Evolutionary conservation across 2,113 vertebrate species (phyloP), one percentile per base, ranked within the genome.

Genomic region (Sander vitreus): DNA sequence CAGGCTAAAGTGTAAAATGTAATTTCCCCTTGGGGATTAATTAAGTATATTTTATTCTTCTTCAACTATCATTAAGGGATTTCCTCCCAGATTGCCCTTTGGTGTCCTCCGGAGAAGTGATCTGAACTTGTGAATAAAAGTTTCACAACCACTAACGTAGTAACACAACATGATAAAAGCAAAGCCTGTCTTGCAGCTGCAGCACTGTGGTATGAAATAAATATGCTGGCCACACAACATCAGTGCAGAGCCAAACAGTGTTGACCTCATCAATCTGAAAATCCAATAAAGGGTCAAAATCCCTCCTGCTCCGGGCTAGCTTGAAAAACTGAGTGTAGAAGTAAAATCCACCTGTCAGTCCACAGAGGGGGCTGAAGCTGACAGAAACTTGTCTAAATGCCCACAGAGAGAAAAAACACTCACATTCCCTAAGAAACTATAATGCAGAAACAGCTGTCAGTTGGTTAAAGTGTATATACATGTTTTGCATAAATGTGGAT

Each of bases 331-430:
- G 73, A 64, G 82, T n/a, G 27, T 60, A 68, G 33, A 72, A 74
- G 70, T 81, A 77, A 57, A 18, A 83, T 64, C 62, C 82, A 87
- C 82, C 79, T 83, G 82, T 73, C 84, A 66, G 66, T 62, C 50
- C 14, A 13, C n/a, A n/a, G 53, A 50, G 47, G 23, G 48, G n/a
- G 30, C 18, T n/a, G 23, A 23, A 30, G 27, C 39, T 27, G 16
- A 57, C 45, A 25, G 69, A 36, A 73, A 30, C 10, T 6, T 47
- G 50, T 54, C 50, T 25, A 6, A 68, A 67, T 5, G 65, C 27
- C 10, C 27, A 19, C 62, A 65, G 9, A 33, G 58, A 18, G 7
- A 64, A 60, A 6, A 33, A 11, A n/a, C 62, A 60, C 71, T 62
- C 6, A 14, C n/a, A 51, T 45, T n/a, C 19, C 25, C 53, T 12